Conservation (phyloP, 2,797 vertebrate species). For the Neomorphus geoffroyi region DNA sequence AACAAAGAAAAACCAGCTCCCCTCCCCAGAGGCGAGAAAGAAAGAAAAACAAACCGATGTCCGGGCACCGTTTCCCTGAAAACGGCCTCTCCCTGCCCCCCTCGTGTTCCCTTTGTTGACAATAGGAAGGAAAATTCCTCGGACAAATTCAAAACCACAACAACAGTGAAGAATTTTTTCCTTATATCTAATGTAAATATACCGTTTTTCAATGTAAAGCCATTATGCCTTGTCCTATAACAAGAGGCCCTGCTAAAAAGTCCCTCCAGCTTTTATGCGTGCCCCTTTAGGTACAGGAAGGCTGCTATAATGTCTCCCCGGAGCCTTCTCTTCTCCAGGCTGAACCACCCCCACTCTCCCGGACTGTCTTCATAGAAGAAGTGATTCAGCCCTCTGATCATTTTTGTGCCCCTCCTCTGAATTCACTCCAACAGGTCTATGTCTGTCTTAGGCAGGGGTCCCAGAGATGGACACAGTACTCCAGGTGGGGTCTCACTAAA, state of each 20-base stretch:
- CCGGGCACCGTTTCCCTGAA: no score
- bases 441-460: accelerated
- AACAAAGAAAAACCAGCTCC: no score
- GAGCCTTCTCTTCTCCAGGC: neutral
- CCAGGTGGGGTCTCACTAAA: neutral
- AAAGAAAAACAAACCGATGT: no score
- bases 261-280: neutral
- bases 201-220: neutral
- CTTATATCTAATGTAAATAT: neutral
- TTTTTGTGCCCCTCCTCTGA: neutral
- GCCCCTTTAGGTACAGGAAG: neutral
- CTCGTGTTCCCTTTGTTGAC: no score
- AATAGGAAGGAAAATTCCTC: no score
- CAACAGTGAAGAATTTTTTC: neutral
- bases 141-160: no score
- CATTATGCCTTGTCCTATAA: accelerated
- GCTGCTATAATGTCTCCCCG: neutral
- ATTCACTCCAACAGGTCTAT: neutral
- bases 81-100: no score
- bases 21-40: no score
- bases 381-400: neutral
- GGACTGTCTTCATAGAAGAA: neutral
- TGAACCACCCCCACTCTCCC: neutral
- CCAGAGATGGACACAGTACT: neutral
- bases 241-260: neutral